These are phyloP conservation scores for Leptinotarsa peninsularis DNA, from an alignment of 2,888 invertebrate species.

Conservation along the genomic window DNA sequence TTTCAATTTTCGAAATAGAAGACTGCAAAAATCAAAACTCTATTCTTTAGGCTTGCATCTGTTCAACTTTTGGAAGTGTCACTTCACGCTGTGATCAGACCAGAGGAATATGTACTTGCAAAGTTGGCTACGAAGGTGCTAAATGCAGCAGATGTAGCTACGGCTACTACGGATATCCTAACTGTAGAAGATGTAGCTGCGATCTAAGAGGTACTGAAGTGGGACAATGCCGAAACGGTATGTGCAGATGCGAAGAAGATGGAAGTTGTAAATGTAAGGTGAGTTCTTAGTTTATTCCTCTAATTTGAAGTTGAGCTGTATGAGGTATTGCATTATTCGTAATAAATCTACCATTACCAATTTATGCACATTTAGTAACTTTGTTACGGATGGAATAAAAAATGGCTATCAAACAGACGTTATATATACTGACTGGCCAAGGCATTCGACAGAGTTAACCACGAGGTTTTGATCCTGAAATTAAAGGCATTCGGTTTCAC, in stretches of 20 bases:
- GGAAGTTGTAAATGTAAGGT: constrained; percentile 95
- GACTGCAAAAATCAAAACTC: background rate
- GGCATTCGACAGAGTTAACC: too few species aligned
- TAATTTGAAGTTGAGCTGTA: background rate
- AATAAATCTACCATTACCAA: too few species aligned
- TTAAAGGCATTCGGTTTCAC: too few species aligned
- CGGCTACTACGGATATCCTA: constrained; percentile 92
- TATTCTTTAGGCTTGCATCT: constrained; percentile 73
- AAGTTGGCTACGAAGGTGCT: constrained; percentile 79
- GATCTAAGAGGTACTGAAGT: constrained; percentile 76
- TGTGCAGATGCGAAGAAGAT: constrained; percentile 80
- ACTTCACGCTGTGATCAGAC: constrained; percentile 75
- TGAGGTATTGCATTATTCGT: too few species aligned
- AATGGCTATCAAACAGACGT: too few species aligned
- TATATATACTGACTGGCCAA: too few species aligned
- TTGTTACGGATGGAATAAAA: too few species aligned
- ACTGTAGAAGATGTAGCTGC: constrained; percentile 89
- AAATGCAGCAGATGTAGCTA: constrained; percentile 85
- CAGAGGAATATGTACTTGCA: constrained; percentile 82
- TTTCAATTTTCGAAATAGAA: too few species aligned
- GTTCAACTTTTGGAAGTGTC: constrained; percentile 78
- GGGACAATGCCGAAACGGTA: constrained; percentile 65
- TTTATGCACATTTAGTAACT: too few species aligned
- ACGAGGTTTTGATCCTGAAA: too few species aligned
- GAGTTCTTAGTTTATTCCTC: constrained; percentile 42